These are phyloP conservation scores for Pyrrhosoma nymphula DNA, from an alignment of 2,888 invertebrate genomes.

Conservation along the genomic window DNA sequence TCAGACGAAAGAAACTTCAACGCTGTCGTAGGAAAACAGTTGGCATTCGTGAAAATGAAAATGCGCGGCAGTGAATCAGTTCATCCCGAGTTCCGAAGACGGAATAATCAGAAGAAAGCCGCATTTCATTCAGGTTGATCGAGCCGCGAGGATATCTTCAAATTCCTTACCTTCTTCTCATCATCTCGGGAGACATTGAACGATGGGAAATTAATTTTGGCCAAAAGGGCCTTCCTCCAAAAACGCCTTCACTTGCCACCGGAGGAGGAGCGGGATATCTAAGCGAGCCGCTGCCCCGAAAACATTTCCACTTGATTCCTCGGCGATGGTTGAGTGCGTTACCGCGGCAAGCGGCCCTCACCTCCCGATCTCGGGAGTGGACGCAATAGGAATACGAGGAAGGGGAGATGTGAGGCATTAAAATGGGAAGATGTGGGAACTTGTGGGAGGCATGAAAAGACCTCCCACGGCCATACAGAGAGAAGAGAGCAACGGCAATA, in stretches of 20 bases:
- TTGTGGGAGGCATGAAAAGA: conserved; percentile 37
- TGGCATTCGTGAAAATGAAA: not conserved
- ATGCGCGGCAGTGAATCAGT: too few species aligned
- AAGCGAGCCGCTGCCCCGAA: too few species aligned
- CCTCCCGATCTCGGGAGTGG: not conserved
- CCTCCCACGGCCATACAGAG: conserved; percentile 46
- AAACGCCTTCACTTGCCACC: not conserved
- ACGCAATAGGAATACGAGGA: not conserved
- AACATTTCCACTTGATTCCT: too few species aligned
- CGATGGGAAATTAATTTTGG: not conserved
- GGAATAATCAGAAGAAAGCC: too few species aligned
- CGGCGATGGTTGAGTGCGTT: not conserved
- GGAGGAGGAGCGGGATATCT: not conserved
- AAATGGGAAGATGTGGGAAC: not conserved
- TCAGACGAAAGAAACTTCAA: not conserved
- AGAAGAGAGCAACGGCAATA: conserved; percentile 46
- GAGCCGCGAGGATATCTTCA: not conserved
- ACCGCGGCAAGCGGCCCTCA: not conserved
- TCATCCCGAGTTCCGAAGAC: too few species aligned
- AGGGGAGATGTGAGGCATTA: not conserved
- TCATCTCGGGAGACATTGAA: not conserved
- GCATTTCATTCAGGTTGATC: not conserved
- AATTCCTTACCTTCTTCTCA: not conserved
- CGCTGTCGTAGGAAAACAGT: not conserved
- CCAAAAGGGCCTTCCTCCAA: not conserved